A percentile compares a stretch with the other conserved stretches of the same genome.
These are phyloP conservation scores for Euphonia xanthogaster DNA, from an alignment of 2,797 vertebrate genomes.

Conservation along the genomic window DNA sequence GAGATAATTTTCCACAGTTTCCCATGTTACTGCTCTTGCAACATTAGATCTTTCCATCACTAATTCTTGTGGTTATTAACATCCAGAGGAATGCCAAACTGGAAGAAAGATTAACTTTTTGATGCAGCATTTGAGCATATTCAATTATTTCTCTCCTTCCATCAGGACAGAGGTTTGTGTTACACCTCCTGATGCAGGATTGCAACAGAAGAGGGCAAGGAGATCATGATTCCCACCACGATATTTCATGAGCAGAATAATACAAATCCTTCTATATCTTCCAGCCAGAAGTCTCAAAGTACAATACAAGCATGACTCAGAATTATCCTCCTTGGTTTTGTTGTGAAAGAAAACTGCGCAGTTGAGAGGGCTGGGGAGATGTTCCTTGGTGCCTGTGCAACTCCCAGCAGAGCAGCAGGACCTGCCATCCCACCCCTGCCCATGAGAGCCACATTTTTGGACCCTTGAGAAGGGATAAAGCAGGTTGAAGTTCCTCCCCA, in stretches of 20 bases:
- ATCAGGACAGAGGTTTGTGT: background rate
- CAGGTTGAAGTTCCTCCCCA: background rate
- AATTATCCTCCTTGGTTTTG: background rate
- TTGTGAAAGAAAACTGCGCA: background rate
- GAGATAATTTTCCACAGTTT: conserved; percentile 9
- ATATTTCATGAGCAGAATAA: background rate
- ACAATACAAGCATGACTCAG: background rate
- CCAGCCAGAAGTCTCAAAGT: background rate
- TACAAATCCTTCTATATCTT: background rate
- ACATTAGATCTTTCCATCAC: conserved; percentile 43
- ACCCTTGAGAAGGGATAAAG: background rate
- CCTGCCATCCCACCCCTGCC: accelerated
- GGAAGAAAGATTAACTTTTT: conserved; percentile 21
- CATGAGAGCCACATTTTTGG: accelerated
- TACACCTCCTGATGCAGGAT: background rate
- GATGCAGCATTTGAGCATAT: background rate
- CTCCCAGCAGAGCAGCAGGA: background rate
- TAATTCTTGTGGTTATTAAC: conserved; percentile 52
- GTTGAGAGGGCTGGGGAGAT: background rate
- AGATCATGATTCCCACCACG: background rate
- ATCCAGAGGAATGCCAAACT: conserved; percentile 19
- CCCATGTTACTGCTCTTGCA: conserved; percentile 36
- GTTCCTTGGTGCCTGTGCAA: background rate
- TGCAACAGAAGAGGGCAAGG: conserved; percentile 20
- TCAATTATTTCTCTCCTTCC: background rate